phyloP scores from a whole-genome alignment of 2,797 vertebrate genomes.

The Eupleurogrammus muticus region DNA sequence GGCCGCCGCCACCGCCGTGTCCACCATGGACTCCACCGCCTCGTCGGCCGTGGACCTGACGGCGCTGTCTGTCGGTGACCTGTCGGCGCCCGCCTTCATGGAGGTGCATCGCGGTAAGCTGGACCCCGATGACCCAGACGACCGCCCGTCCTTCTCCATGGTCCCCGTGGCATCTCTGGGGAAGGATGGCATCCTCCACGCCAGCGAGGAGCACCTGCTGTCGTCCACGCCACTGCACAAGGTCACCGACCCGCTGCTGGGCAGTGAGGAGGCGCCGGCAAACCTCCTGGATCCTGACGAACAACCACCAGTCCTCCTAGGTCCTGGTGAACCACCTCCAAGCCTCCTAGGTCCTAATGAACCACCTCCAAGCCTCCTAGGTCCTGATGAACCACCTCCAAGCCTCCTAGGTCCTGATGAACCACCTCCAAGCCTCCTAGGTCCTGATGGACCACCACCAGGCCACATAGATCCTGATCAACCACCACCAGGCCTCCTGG shows the following conservation, averaged over 20 bases:
- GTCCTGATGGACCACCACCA: conserved; percentile 26
- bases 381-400: conserved; percentile 25
- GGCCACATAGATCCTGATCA: too few relatives aligned
- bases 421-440: conserved; percentile 12
- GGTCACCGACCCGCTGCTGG: conserved; percentile 69
- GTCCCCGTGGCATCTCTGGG: conserved; percentile 16
- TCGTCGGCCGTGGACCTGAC: conserved; percentile 82
- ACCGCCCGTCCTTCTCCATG: conserved; percentile 45
- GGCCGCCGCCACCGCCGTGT: conserved; percentile 80
- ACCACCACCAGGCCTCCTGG: conserved; percentile 25
- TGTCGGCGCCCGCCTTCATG: conserved; percentile 17
- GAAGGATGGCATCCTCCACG: conserved; percentile 42
- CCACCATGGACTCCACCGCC: conserved; percentile 89
- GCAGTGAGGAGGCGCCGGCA: conserved; percentile 49
- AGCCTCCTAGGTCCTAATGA: conserved; percentile 28
- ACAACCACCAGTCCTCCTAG: conserved; percentile 6
- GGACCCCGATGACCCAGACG: conserved; percentile 59
- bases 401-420: conserved; percentile 28
- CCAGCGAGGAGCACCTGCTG: conserved; percentile 62
- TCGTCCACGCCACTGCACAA: conserved; percentile 69
- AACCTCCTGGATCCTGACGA: conserved; percentile 29
- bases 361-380: conserved; percentile 12
- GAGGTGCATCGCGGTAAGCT: conserved; percentile 44
- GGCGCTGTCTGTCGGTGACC: conserved; percentile 33
- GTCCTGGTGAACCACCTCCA: conserved; percentile 25